These are phyloP conservation scores for Discoglossus pictus DNA, from an alignment of 2,797 vertebrate genomes.

Conservation along the genomic window DNA sequence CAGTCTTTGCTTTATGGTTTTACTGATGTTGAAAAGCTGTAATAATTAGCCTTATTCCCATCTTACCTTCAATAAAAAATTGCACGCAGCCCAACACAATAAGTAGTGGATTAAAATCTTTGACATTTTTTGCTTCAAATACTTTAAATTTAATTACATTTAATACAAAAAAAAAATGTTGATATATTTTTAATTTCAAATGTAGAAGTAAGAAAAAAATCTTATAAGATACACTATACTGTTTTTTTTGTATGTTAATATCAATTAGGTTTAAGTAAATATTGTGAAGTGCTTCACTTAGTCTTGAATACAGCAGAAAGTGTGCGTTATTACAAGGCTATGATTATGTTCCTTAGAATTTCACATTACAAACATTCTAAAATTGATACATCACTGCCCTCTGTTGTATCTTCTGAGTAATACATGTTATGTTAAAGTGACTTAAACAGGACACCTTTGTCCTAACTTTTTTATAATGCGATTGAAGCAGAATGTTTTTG, in stretches of 20 bases:
- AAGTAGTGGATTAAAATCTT: constrained; percentile 37
- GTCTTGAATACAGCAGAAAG: constrained; percentile 10
- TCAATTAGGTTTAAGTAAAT: constrained; percentile 4
- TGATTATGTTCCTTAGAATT: neutral
- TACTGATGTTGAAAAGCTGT: constrained; percentile 30
- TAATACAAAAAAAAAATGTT: no score
- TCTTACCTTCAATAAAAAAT: constrained; percentile 33
- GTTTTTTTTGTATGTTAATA: constrained; percentile 23
- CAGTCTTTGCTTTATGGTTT: constrained; percentile 37
- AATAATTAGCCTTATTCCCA: constrained; percentile 41
- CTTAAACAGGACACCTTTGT: no score
- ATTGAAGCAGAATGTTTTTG: no score
- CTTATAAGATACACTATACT: neutral
- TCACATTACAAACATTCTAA: neutral
- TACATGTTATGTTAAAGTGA: no score
- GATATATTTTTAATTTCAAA: no score
- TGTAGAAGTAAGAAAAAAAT: no score
- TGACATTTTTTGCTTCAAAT: constrained; percentile 24
- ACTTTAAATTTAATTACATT: neutral
- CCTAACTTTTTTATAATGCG: no score
- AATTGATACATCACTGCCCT: constrained; percentile 21
- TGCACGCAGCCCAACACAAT: constrained; percentile 19
- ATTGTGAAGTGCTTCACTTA: neutral
- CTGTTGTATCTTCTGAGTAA: no score
- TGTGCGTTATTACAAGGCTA: neutral